Percentiles rank a stretch among this genome's conserved stretches.
These are phyloP conservation scores for Thamnophis elegans DNA, from an alignment of 2,797 vertebrate species.

Conservation along the genomic window DNA sequence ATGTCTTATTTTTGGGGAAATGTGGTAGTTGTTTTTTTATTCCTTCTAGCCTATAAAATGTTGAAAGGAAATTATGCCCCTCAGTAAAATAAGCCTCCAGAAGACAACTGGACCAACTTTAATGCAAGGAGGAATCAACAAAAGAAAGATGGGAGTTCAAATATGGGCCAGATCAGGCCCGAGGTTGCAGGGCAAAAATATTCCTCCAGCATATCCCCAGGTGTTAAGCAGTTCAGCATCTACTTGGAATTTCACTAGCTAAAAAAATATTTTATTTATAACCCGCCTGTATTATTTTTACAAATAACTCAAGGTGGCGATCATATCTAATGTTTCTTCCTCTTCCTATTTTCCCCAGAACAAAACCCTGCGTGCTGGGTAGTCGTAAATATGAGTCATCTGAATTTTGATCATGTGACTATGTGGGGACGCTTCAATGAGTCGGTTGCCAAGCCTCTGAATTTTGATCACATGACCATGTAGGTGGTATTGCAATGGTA, in stretches of 20 bases:
- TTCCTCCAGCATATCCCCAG: not conserved
- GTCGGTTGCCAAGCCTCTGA: no score
- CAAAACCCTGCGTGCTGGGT: no score
- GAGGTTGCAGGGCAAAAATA: not conserved
- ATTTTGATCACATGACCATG: not conserved
- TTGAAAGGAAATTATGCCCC: not conserved
- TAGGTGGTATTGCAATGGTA: not conserved
- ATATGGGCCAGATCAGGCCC: not conserved
- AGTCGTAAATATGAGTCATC: no score
- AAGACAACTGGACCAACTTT: not conserved
- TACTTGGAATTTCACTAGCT: not conserved
- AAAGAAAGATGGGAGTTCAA: not conserved
- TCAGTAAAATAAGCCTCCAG: not conserved
- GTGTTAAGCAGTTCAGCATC: not conserved
- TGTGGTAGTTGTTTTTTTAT: not conserved
- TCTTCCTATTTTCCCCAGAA: no score
- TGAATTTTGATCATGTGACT: no score
- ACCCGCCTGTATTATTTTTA: no score
- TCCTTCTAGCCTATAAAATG: not conserved
- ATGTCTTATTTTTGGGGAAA: no score
- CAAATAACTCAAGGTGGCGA: no score
- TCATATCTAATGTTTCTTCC: no score
- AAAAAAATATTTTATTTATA: no score
- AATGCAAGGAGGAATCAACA: not conserved
- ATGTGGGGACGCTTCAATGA: not conserved